Conservation (phyloP, 2,113 vertebrate genomes). For the Channa argus region DNA sequence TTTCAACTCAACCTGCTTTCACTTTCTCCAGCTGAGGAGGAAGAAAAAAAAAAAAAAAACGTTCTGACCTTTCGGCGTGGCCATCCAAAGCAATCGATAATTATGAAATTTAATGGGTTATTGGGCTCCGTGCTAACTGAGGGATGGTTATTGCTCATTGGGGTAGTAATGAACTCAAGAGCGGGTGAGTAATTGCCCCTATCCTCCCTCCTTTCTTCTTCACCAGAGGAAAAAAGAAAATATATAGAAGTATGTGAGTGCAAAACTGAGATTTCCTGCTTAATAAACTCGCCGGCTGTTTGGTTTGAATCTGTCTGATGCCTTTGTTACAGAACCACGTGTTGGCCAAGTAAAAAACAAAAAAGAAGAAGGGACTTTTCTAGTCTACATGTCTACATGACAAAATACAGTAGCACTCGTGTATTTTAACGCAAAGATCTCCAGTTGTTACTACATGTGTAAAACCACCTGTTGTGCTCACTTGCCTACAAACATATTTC, state of each 20-base stretch:
- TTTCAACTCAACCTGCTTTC: slow-evolving; percentile 32
- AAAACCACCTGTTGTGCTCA: background rate
- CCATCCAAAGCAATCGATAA: slow-evolving; percentile 65
- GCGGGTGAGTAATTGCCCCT: slow-evolving; percentile 53
- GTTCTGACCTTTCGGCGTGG: slow-evolving; percentile 61
- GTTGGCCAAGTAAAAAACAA: background rate
- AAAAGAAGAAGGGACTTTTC: background rate
- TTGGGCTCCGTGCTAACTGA: slow-evolving; percentile 52
- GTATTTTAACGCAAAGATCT: background rate
- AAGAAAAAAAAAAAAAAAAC: background rate
- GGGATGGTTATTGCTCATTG: slow-evolving; percentile 69
- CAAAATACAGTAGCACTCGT: background rate
- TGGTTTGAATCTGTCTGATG: background rate
- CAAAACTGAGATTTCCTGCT: background rate
- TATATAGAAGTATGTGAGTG: too few species aligned
- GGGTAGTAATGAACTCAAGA: slow-evolving; percentile 66
- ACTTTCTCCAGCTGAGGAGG: background rate
- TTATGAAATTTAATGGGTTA: slow-evolving; percentile 74
- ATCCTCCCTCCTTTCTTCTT: background rate
- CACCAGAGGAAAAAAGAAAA: background rate
- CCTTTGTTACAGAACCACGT: background rate
- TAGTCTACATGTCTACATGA: background rate
- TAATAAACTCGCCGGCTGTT: background rate
- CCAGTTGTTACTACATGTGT: background rate
- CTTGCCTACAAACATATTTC: background rate